Conservation (phyloP, 1,140 invertebrate genomes). For the Neomicropteryx cornuta region DNA sequence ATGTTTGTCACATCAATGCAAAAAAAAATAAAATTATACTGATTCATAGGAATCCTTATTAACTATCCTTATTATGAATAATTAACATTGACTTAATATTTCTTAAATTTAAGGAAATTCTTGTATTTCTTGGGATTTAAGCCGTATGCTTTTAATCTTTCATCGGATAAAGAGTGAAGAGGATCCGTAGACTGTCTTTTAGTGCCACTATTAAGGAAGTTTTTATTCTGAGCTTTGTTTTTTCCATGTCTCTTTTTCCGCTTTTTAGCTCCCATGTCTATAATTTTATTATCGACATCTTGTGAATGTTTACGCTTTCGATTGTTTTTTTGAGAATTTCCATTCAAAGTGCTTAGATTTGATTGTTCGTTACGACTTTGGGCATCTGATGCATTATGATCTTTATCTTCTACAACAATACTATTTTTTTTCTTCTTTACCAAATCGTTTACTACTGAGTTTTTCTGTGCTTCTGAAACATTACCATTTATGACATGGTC, state of each 20-base stretch:
- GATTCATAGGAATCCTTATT: too few species aligned
- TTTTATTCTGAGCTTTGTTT: constrained; percentile 22
- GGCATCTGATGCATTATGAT: too few species aligned
- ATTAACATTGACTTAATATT: constrained; percentile 24
- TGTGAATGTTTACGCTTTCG: constrained; percentile 11
- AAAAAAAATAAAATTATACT: too few species aligned
- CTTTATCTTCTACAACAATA: too few species aligned
- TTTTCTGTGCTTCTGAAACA: too few species aligned
- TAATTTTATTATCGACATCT: constrained; percentile 1
- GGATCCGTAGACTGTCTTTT: constrained; percentile 20
- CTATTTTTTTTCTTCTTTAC: too few species aligned
- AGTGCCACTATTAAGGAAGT: constrained; percentile 5
- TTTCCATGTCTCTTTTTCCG: constrained; percentile 11
- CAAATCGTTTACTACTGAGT: too few species aligned
- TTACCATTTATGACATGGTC: constrained; percentile 9
- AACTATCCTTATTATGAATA: too few species aligned
- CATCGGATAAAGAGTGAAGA: constrained; percentile 49
- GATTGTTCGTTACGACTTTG: too few species aligned
- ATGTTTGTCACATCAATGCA: too few species aligned
- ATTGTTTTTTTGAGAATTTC: constrained; percentile 15
- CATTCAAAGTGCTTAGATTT: constrained; percentile 10
- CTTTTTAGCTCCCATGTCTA: constrained; percentile 5
- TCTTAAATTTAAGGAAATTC: constrained; percentile 38
- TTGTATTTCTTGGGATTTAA: constrained; percentile 82
- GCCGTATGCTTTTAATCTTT: constrained; percentile 77